Percentiles rank a stretch among this genome's conserved stretches.
phyloP scores from a whole-genome alignment of 2,797 vertebrate genomes.

The Acipenser transmontanus region DNA sequence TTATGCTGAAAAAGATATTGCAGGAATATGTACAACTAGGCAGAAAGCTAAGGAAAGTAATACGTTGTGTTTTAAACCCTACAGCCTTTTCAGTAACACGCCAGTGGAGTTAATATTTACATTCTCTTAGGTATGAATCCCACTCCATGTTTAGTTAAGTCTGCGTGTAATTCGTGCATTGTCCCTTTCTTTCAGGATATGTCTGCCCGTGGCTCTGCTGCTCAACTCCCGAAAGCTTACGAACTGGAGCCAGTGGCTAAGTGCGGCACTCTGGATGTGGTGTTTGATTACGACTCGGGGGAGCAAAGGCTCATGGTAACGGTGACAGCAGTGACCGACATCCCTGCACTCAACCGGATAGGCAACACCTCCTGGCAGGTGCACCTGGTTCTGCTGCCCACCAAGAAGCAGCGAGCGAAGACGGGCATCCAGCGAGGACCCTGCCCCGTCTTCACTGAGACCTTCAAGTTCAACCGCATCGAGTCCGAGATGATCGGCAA shows the following conservation, averaged over 20 bases:
- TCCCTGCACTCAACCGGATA: constrained; percentile 76
- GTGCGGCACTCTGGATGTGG: constrained; percentile 88
- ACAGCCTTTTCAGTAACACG: too few species aligned
- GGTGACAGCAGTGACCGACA: constrained; percentile 87
- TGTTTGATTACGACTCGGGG: constrained; percentile 87
- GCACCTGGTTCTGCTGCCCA: constrained; percentile 90
- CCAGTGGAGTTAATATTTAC: too few species aligned
- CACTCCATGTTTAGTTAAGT: too few species aligned
- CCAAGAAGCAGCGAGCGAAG: constrained; percentile 91
- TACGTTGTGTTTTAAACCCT: too few species aligned
- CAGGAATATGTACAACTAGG: too few species aligned
- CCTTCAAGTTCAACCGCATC: constrained; percentile 86
- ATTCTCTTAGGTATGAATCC: too few species aligned
- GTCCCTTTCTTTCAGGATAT: constrained; percentile 63
- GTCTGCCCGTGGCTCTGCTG: constrained; percentile 83
- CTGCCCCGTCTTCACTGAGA: constrained; percentile 88
- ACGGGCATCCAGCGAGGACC: constrained; percentile 84
- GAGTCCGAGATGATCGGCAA: constrained; percentile 95
- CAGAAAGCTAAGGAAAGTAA: too few species aligned
- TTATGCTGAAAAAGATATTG: too few species aligned
- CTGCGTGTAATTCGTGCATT: not conserved
- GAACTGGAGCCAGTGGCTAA: constrained; percentile 83
- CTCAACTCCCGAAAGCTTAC: constrained; percentile 84
- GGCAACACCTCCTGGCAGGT: constrained; percentile 93
- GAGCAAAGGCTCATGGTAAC: constrained; percentile 87